Evolutionary conservation across 1,140 invertebrate species (phyloP).

Genomic region (Scaptomyza hsui): DNA sequence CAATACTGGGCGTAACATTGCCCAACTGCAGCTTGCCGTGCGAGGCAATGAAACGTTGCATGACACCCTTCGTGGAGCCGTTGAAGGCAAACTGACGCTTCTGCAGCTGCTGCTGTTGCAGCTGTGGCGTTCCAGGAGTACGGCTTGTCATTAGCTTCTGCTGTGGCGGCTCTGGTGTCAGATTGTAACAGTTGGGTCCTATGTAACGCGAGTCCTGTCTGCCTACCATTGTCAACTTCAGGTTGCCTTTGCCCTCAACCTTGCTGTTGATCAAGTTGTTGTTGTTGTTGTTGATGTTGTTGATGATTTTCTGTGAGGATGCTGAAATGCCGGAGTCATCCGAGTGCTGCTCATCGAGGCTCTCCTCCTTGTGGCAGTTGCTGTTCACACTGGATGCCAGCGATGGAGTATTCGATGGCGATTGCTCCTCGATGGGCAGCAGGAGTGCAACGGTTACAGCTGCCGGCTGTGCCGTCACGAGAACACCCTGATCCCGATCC

Average conservation of each 20-base stretch:
- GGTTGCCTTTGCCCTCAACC: conserved; percentile 18
- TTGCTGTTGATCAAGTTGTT: conserved; percentile 9
- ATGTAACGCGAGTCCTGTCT: conserved; percentile 76
- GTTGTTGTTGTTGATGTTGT: conserved; percentile 30
- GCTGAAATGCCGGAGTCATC: conserved; percentile 80
- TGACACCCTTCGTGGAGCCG: conserved; percentile 88
- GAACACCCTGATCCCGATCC: conserved; percentile 42
- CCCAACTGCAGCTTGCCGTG: conserved; percentile 87
- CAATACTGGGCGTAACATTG: conserved; percentile 29
- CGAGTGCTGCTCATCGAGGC: conserved; percentile 76
- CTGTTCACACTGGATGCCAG: conserved; percentile 72
- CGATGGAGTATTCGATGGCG: conserved; percentile 62
- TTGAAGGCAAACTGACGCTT: conserved; percentile 86
- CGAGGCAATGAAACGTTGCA: conserved; percentile 91
- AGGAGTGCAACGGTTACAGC: conserved; percentile 37
- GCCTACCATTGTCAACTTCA: conserved; percentile 51
- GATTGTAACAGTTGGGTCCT: conserved; percentile 81
- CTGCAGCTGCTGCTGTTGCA: conserved; percentile 68
- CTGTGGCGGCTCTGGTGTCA: conserved; percentile 84
- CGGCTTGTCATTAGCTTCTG: conserved; percentile 85
- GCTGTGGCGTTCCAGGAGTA: conserved; percentile 87
- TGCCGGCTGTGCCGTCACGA: conserved; percentile 66
- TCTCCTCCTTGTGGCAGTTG: conserved; percentile 69
- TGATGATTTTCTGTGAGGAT: conserved; percentile 65
- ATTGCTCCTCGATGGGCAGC: conserved; percentile 65